phyloP scores from a whole-genome alignment of 2,113 vertebrate genomes.

The Lepisosteus oculatus region DNA sequence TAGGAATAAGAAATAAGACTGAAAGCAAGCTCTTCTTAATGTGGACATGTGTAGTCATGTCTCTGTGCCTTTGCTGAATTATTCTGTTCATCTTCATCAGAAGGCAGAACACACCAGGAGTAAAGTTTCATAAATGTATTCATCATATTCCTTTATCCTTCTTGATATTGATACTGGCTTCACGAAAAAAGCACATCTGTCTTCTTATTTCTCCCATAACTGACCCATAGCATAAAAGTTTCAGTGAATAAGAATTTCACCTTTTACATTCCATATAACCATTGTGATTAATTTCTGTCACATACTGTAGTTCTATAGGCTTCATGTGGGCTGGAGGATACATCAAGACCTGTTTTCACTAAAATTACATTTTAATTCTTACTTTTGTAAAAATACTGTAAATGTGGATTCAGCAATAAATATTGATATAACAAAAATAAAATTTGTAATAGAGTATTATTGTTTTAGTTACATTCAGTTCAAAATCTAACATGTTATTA shows the following conservation, averaged over 20 bases:
- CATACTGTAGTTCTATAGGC: background rate
- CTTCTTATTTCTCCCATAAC: slow-evolving; percentile 10
- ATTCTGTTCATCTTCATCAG: background rate
- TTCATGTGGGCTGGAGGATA: background rate
- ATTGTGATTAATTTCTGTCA: background rate
- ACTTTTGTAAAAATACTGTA: too few relatives aligned
- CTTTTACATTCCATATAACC: slow-evolving; percentile 1
- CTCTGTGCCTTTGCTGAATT: background rate
- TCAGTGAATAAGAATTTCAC: slow-evolving; percentile 11
- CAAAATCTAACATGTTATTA: too few relatives aligned
- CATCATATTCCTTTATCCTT: too few relatives aligned
- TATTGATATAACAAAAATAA: too few relatives aligned
- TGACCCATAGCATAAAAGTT: slow-evolving; percentile 10
- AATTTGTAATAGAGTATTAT: too few relatives aligned
- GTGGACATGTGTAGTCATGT: too few relatives aligned
- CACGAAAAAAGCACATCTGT: background rate
- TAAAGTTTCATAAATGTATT: background rate
- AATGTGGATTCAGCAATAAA: too few relatives aligned
- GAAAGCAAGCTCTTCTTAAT: too few relatives aligned
- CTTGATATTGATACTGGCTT: background rate
- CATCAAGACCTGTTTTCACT: too few relatives aligned
- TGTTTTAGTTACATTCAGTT: too few relatives aligned
- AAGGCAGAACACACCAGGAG: background rate
- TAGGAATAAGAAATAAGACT: too few relatives aligned
- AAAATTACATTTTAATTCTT: too few relatives aligned